Evolutionary conservation across 2,888 invertebrate genomes (phyloP), one percentile per base, ranked within the genome.

Genomic region (Cheilosia urbana): DNA sequence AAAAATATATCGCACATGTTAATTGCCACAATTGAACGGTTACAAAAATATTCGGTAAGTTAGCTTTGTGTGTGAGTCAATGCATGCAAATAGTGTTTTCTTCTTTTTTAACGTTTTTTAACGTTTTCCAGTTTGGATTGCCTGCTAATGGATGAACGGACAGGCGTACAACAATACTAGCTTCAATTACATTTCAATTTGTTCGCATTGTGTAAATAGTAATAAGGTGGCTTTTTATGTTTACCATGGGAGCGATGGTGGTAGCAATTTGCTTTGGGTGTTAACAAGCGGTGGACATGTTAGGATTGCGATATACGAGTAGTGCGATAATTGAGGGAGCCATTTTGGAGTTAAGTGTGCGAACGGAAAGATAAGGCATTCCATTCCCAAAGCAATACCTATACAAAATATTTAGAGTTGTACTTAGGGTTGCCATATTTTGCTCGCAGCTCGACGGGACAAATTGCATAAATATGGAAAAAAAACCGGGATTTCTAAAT

Each of bases 11-110:
- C 55, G 80, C 75, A 78, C 40, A 80, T 76, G 84, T 55, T 85
- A 85, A 85, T 85, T 80, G 84, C 65, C 65, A 60, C 84, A 76
- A 85, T 85, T 85, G 75, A 71, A 65, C 65, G 66, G 76, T 80
- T 80, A 57, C 71, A 78, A 65, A 71, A 62, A 69, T 30, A 58
- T 66, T 51, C 30, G 47, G 34, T 42, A 4, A 45, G 27, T 37
- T 21, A 37, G 13, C 51, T 51, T 19, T 6, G 15, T 15, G 55
- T 62, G 40, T 77, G 69, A 78, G 69, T 78, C 77, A 69, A 55
- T 9, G 62, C 21, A 24, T 15, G 68, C 17, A 65, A 58, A 57
- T 34, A 65, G 5, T 24, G 17, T 71, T 49, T 30, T 7, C 40
- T 19, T 27, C 34, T 30, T 60, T 9, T 0, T 51, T 27, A n/a